Evolutionary conservation across 1,140 invertebrate genomes (phyloP).

Genomic region (Drosophila hydei): DNA sequence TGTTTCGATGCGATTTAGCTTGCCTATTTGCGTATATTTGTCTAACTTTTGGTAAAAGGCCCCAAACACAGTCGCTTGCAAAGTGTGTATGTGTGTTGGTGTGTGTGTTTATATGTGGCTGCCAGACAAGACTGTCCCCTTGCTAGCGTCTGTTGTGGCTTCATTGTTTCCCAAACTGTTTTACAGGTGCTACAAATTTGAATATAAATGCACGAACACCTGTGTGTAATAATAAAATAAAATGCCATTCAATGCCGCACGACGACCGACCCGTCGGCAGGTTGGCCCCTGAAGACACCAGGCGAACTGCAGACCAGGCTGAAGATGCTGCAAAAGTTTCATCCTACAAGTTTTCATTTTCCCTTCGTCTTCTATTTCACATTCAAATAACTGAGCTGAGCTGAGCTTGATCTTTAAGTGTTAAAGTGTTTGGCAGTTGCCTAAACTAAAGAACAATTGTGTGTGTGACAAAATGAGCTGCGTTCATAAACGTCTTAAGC

Average conservation of each 20-base stretch:
- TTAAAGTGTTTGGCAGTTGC: neutral
- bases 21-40: slow-evolving; percentile 63
- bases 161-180: slow-evolving; percentile 76
- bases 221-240: slow-evolving; percentile 78
- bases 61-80: slow-evolving; percentile 26
- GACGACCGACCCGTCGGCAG: slow-evolving; percentile 57
- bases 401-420: slow-evolving; percentile 2
- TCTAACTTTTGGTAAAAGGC: slow-evolving; percentile 63
- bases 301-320: neutral
- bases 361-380: slow-evolving; percentile 50
- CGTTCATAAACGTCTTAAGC: no score
- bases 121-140: slow-evolving; percentile 28
- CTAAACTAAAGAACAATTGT: neutral
- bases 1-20: slow-evolving; percentile 63
- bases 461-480: no score
- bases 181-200: slow-evolving; percentile 80
- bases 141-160: slow-evolving; percentile 55
- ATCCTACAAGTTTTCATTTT: slow-evolving; percentile 62
- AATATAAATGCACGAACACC: slow-evolving; percentile 75
- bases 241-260: slow-evolving; percentile 65
- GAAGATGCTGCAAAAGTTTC: slow-evolving; percentile 42
- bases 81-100: slow-evolving; percentile 19
- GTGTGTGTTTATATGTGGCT: slow-evolving; percentile 7
- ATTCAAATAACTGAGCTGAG: slow-evolving; percentile 50
- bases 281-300: slow-evolving; percentile 37